Evolutionary conservation across 2,888 invertebrate genomes (phyloP).

Genomic region (Zygogramma bicolorata): DNA sequence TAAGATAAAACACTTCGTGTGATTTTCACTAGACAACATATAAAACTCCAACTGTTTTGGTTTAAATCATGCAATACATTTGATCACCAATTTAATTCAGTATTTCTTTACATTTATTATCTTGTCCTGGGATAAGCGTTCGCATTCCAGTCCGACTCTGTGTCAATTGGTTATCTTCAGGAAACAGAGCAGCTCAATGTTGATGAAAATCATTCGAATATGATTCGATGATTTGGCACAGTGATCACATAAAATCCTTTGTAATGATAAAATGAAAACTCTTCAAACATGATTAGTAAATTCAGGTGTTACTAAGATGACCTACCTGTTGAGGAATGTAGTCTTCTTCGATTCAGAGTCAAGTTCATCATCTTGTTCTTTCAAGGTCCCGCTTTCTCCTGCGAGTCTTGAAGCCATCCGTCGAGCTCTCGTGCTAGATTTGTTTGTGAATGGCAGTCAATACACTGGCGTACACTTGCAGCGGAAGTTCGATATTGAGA

Average conservation of each 20-base stretch:
- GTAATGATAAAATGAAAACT: constrained; percentile 10
- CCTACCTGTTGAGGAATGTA: constrained; percentile 52
- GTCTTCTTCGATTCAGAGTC: constrained; percentile 48
- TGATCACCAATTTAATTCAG: too few relatives aligned
- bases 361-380: constrained; percentile 50
- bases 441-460: constrained; percentile 35
- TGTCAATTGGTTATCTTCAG: too few relatives aligned
- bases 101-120: too few relatives aligned
- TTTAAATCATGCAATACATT: too few relatives aligned
- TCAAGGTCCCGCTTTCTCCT: constrained; percentile 56
- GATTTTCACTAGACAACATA: too few relatives aligned
- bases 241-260: not conserved
- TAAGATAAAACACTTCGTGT: too few relatives aligned
- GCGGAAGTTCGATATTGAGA: not conserved
- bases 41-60: too few relatives aligned
- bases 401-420: constrained; percentile 36
- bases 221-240: too few relatives aligned
- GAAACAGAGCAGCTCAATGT: too few relatives aligned
- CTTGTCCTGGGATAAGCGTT: too few relatives aligned
- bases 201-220: too few relatives aligned
- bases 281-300: not conserved
- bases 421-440: constrained; percentile 41
- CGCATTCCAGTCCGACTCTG: too few relatives aligned
- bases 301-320: constrained; percentile 36
- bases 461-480: constrained; percentile 20